Evolutionary conservation across 2,113 vertebrate species (phyloP).

Genomic region (Pluvianellus socialis): DNA sequence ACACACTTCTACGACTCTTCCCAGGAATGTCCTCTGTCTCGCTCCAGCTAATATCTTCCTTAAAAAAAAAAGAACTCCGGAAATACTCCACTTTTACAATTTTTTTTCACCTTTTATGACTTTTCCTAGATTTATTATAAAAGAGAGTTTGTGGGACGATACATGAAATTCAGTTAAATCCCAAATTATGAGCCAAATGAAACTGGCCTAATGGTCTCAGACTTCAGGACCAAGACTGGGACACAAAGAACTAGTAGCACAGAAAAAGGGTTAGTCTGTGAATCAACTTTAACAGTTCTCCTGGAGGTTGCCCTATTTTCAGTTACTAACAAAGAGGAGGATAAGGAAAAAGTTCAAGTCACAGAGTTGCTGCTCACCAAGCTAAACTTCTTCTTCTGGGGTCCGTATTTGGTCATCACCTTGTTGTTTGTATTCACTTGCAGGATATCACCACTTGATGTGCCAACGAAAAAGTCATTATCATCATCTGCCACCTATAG

Average conservation of each 20-base stretch:
- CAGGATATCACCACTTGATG: constrained; percentile 86
- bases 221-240: background rate
- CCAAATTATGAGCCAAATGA: background rate
- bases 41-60: background rate
- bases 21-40: background rate
- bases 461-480: constrained; percentile 83
- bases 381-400: constrained; percentile 78
- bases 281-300: background rate
- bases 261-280: background rate
- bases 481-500: constrained; percentile 80
- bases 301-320: background rate
- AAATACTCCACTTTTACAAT: background rate
- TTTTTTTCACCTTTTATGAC: background rate
- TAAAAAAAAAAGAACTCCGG: background rate
- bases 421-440: constrained; percentile 78
- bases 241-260: background rate
- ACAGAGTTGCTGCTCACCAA: constrained; percentile 70
- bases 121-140: background rate
- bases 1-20: background rate
- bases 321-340: background rate
- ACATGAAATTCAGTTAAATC: background rate
- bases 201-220: background rate
- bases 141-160: background rate
- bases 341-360: background rate
- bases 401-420: constrained; percentile 75